A percentile compares a stretch with the other conserved stretches of the same genome.
phyloP scores from a whole-genome alignment of 35 echinoderm and acorn worm genomes.

The Ophioderma brevispina region DNA sequence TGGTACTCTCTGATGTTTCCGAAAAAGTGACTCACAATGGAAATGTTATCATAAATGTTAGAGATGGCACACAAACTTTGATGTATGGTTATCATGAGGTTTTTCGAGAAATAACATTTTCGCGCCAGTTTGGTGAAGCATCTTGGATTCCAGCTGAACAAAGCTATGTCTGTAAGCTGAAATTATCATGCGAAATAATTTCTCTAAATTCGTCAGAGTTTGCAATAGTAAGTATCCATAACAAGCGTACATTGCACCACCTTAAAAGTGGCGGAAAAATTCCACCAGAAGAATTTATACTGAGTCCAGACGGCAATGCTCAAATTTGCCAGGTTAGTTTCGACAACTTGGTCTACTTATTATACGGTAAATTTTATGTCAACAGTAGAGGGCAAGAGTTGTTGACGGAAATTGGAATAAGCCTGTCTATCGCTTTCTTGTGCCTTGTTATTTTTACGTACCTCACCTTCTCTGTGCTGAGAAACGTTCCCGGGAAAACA shows the following conservation, averaged over 20 bases:
- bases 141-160: neutral
- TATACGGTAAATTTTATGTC: too few species aligned
- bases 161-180: neutral
- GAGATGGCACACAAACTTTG: too few species aligned
- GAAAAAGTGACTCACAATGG: neutral
- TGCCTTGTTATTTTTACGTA: constrained; percentile 22
- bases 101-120: neutral
- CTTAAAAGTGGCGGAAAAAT: neutral
- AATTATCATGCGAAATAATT: neutral
- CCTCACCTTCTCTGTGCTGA: constrained; percentile 6
- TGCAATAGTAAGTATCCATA: too few species aligned
- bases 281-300: neutral
- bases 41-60: neutral
- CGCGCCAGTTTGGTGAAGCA: neutral
- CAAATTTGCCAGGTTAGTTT: neutral
- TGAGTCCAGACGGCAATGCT: neutral
- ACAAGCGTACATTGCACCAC: neutral
- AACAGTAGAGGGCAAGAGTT: too few species aligned
- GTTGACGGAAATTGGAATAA: neutral
- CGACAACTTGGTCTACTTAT: too few species aligned
- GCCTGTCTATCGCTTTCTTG: constrained; percentile 24
- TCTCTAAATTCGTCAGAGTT: neutral
- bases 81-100: neutral
- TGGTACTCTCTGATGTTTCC: neutral
- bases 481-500: constrained; percentile 40